Conservation (phyloP, 2,888 invertebrate genomes). For the Strigamia maritima region DNA sequence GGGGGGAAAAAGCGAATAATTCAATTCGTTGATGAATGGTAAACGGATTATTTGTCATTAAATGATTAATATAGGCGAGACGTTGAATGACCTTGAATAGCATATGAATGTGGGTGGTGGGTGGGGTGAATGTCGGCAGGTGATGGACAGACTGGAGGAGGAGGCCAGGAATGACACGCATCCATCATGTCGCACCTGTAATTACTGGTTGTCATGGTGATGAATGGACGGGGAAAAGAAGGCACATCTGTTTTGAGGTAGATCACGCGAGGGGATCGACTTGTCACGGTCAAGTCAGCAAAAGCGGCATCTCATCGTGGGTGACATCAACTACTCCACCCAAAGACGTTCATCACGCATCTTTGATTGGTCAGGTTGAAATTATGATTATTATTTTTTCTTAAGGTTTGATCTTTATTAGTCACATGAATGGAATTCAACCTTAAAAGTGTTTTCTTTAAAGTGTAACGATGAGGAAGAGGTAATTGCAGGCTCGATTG, state of each 20-base stretch:
- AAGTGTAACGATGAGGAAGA: slow-evolving; percentile 10
- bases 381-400: neutral
- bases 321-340: neutral
- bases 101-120: neutral
- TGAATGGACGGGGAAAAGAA: slow-evolving; percentile 38
- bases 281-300: neutral
- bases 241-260: slow-evolving; percentile 9
- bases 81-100: neutral
- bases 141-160: slow-evolving; percentile 38
- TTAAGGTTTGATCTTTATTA: neutral
- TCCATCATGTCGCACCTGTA: slow-evolving; percentile 39
- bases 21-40: neutral
- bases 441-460: slow-evolving; percentile 15
- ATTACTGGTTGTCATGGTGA: slow-evolving; percentile 38
- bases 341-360: neutral
- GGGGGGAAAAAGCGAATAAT: neutral
- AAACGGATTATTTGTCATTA: neutral
- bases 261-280: slow-evolving; percentile 9
- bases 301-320: neutral
- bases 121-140: slow-evolving; percentile 10
- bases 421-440: slow-evolving; percentile 5
- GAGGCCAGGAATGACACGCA: slow-evolving; percentile 38
- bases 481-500: slow-evolving; percentile 15
- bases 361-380: neutral
- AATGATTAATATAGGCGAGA: neutral